A percentile compares a stretch with the other conserved stretches of the same genome.
phyloP scores from a whole-genome alignment of 2,113 vertebrate genomes.

The Malurus alboscapulatus region DNA sequence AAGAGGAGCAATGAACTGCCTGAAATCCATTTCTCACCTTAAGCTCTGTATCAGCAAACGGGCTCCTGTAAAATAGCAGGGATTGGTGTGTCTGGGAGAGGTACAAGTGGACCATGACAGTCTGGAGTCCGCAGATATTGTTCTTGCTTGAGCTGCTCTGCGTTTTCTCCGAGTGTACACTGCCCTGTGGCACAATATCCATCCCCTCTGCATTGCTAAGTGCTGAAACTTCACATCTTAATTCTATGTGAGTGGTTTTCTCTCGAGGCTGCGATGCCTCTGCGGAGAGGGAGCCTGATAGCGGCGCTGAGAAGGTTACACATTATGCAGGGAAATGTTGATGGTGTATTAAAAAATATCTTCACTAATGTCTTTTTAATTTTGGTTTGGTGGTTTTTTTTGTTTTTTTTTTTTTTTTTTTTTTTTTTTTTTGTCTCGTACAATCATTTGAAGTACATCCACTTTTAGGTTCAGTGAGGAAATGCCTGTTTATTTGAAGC shows the following conservation, averaged over 20 bases:
- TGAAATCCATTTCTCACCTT: not conserved
- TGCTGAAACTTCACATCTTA: constrained; percentile 69
- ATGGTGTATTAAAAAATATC: constrained; percentile 58
- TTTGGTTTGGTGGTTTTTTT: not conserved
- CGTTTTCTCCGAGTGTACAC: not conserved
- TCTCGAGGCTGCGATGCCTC: constrained; percentile 59
- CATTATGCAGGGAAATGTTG: constrained; percentile 26
- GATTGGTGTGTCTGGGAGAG: not conserved
- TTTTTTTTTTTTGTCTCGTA: not conserved
- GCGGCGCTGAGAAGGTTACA: constrained; percentile 23
- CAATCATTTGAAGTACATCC: not conserved
- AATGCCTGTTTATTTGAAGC: constrained; percentile 20
- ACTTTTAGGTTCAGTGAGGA: constrained; percentile 18
- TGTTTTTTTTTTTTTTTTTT: not conserved
- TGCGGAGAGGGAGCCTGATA: constrained; percentile 34
- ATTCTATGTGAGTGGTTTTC: constrained; percentile 73
- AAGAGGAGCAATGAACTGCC: not conserved
- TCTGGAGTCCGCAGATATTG: not conserved
- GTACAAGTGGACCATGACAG: not conserved
- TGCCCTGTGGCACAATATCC: constrained; percentile 63
- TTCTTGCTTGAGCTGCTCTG: constrained; percentile 49
- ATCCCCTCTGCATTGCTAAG: constrained; percentile 52
- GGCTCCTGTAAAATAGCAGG: not conserved
- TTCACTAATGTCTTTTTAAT: constrained; percentile 18
- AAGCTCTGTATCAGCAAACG: not conserved